phyloP scores from a whole-genome alignment of 2,888 invertebrate species.

The Aproaerema taeniolella region DNA sequence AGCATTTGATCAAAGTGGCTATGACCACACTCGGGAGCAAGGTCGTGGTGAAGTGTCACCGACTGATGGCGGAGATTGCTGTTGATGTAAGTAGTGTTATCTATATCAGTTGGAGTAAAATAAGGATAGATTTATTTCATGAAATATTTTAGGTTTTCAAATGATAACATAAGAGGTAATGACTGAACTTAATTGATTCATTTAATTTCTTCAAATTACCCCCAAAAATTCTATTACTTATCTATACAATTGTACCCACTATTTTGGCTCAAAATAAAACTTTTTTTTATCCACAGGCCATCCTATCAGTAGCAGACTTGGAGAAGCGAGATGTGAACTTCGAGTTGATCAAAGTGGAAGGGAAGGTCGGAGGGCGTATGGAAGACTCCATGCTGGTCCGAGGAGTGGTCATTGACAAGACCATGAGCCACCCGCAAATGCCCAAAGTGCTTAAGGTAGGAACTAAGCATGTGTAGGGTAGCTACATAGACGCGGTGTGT shows the following conservation, averaged over 20 bases:
- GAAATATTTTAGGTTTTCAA: too few relatives aligned
- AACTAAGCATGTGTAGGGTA: too few relatives aligned
- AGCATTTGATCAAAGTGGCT: slow-evolving; percentile 94
- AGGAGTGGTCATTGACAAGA: slow-evolving; percentile 98
- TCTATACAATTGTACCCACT: too few relatives aligned
- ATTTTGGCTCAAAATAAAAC: too few relatives aligned
- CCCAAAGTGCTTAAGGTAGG: slow-evolving; percentile 86
- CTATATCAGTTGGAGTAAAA: neutral
- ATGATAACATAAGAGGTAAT: too few relatives aligned
- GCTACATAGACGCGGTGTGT: too few relatives aligned
- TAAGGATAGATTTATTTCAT: too few relatives aligned
- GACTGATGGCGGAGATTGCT: slow-evolving; percentile 99
- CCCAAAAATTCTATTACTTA: too few relatives aligned
- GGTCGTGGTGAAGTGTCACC: slow-evolving; percentile 97
- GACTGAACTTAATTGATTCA: too few relatives aligned
- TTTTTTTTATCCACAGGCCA: slow-evolving; percentile 79
- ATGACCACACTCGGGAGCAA: slow-evolving; percentile 99
- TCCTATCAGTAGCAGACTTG: slow-evolving; percentile 96
- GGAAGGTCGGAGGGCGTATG: slow-evolving; percentile 96
- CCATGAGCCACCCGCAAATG: slow-evolving; percentile 99
- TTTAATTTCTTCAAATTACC: too few relatives aligned
- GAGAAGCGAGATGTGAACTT: slow-evolving; percentile 98
- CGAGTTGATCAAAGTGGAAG: slow-evolving; percentile 98
- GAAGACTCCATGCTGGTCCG: slow-evolving; percentile 98
- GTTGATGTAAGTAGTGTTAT: slow-evolving; percentile 78